Base-by-base conservation (phyloP, 2,113 vertebrate genomes). In the Rhea pennata region DNA sequence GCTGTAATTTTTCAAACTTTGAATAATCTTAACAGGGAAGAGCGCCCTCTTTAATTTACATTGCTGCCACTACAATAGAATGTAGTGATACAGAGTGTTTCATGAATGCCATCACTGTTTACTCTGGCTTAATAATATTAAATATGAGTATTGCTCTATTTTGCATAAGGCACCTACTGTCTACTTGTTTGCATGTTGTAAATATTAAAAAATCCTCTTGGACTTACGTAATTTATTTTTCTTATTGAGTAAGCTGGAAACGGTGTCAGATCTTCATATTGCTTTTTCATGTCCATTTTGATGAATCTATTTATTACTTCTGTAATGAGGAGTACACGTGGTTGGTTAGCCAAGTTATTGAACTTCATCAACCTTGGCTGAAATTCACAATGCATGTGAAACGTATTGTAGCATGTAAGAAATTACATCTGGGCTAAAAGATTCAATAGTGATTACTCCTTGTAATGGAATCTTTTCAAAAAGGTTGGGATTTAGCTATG, bases 311-410 rank as follows among this genome's bases (percentile, higher is more conserved):
- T 99, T 99, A 99, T 99, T 98, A 98, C 98, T 97, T 98, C 97
- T 97, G 83, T 99, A 99, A 99, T 98, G 98, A 99, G 98, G 97
- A 98, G 95, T 98, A 98, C 98, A 98, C 98, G 98, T 97, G 98
- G 98, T 98, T 99, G 98, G 99, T 99, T 99, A 99, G 98, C 98
- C 98, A 98, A 98, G 98, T 99, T 99, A 99, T 98, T 99, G 98
- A 99, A 99, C 98, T 99, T 99, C 98, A 98, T 99, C 98, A 99
- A 97, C 99, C 98, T 98, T 98, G 98, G 98, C 98, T 99, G 97
- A 98, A 98, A 98, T 97, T 98, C 98, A 97, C 97, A 98, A 93
- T 95, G 98, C 96, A 93, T 96, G 98, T 97, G 98, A 98, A 98
- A 99, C 98, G 98, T 98, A 97, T 98, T 98, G 98, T 98, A 98